Base-by-base conservation (phyloP, 2,113 vertebrate species). In the Zosterops lateralis region DNA sequence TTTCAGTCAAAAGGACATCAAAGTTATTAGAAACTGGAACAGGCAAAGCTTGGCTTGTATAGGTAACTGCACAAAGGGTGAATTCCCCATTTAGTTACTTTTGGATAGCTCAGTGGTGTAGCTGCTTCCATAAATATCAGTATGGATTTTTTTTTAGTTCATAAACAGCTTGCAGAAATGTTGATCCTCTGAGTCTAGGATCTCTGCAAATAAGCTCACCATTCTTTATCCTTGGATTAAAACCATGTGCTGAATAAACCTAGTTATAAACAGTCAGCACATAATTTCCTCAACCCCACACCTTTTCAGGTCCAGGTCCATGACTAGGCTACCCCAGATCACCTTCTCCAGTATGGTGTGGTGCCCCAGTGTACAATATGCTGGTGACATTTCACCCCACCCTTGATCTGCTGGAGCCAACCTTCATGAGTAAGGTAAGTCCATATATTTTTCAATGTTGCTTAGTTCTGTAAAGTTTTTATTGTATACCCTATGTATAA, bases 381-480 rank as follows among this genome's bases (percentile, higher is more conserved):
- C 95, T 96, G 88, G 95, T 94, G 93, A 93, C 73, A 92, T 94
- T 96, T 93, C 90, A 93, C 67, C 26, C 31, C 31, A 31, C 14
- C 57, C 89, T 93, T 95, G 83, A 95, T 92, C 67, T 94, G 66
- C 77, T 93, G 88, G 90, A 96, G 76, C 76, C 90, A 88, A 66
- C 58, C 60, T 76, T 38, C 73, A 62, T 61, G n/a, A 78, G 48
- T 89, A 74, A 96, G 92, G 80, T 92, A 91, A 87, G 84, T 90
- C 94, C 90, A 6, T 70, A 40, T 73, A 72, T 90, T 94, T 97
- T 95, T 94, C 88, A 95, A 81, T 96, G 92, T 95, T 96, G 80
- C 96, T 95, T 92, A 96, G 96, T 93, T 96, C 95, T 96, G 93
- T 96, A 82, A 97, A 96, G 90, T 96, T 96, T 93, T 96, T 95